Evolutionary conservation across 1,140 invertebrate genomes (phyloP).

Genomic region (Latrodectus geometricus): DNA sequence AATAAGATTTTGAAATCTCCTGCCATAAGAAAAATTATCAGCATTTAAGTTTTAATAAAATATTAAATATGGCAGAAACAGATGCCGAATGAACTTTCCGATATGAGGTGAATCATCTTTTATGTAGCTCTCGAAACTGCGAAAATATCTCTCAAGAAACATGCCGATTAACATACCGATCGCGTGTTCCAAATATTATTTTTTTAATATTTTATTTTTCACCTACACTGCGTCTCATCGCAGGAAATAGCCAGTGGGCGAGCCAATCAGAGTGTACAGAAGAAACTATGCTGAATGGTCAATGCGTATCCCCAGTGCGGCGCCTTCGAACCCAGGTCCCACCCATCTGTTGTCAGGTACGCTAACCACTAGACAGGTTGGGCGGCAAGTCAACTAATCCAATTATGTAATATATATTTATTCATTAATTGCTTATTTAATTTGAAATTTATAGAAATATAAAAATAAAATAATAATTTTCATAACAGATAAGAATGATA

Average conservation of each 20-base stretch:
- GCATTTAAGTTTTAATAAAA: no score
- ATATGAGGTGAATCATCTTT: no score
- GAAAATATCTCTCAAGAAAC: no score
- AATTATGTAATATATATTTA: neutral
- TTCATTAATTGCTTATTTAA: neutral
- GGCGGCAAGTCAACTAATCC: slow-evolving; percentile 1
- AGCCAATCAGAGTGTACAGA: neutral
- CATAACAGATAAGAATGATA: neutral
- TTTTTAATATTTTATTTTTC: slow-evolving; percentile 17
- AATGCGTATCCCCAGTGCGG: slow-evolving; percentile 1
- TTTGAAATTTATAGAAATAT: no score
- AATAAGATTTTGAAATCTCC: no score
- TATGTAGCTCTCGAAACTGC: no score
- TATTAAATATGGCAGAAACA: no score
- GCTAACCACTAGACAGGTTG: no score
- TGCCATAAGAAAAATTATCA: no score
- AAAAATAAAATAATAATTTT: neutral
- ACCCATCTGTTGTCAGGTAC: no score
- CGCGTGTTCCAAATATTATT: slow-evolving; percentile 16
- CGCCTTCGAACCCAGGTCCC: no score
- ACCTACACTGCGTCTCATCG: slow-evolving; percentile 39
- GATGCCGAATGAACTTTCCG: no score
- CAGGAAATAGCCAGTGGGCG: slow-evolving; percentile 19
- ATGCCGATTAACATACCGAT: neutral
- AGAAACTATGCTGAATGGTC: slow-evolving; percentile 3